Evolutionary conservation across 2,797 vertebrate genomes (phyloP).

Genomic region (Sebastes alutus): DNA sequence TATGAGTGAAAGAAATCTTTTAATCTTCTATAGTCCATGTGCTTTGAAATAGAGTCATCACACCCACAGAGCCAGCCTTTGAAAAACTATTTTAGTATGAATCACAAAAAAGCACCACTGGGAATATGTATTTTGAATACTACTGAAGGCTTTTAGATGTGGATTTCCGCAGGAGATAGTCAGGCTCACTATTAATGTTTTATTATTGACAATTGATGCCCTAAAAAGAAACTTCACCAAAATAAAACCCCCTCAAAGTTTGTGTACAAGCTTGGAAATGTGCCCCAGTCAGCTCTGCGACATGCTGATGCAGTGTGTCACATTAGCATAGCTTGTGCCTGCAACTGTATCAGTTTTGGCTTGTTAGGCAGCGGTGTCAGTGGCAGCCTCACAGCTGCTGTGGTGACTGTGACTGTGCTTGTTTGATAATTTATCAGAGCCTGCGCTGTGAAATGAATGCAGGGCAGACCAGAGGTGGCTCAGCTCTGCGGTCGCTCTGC

Average conservation of each 20-base stretch:
- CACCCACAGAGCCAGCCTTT: not conserved
- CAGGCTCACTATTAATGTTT: not conserved
- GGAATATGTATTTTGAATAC: not conserved
- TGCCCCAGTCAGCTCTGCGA: not conserved
- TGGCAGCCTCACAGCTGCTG: slow-evolving; percentile 38
- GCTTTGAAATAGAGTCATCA: not conserved
- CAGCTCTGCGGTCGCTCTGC: slow-evolving; percentile 55
- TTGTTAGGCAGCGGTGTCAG: slow-evolving; percentile 17
- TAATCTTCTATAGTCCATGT: not conserved
- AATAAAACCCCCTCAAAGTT: not conserved
- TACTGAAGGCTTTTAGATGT: not conserved
- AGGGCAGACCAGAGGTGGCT: slow-evolving; percentile 54
- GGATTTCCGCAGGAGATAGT: not conserved
- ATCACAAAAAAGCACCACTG: not conserved
- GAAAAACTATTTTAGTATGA: not conserved
- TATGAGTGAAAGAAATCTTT: not conserved
- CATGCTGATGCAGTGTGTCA: slow-evolving; percentile 24
- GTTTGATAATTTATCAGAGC: slow-evolving; percentile 70
- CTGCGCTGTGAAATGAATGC: slow-evolving; percentile 54
- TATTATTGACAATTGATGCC: not conserved
- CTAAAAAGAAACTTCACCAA: not conserved
- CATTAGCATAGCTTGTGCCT: slow-evolving; percentile 34
- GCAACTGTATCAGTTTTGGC: slow-evolving; percentile 32
- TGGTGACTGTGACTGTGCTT: slow-evolving; percentile 38
- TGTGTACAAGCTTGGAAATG: not conserved